phyloP scores from a whole-genome alignment of 1,140 invertebrate species.

The Achroia grisella region DNA sequence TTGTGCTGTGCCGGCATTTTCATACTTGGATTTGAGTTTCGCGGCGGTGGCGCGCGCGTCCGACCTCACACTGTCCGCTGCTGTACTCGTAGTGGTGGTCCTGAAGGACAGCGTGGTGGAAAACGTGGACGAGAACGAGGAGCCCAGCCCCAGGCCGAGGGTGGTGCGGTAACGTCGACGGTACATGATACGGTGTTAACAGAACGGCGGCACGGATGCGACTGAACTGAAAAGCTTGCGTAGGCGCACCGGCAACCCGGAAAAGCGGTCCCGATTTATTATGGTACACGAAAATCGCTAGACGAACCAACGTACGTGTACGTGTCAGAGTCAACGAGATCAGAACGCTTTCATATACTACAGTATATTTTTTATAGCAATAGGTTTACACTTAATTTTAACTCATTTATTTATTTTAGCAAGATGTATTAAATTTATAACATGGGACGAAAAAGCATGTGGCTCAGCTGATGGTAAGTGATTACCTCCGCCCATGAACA shows the following conservation, averaged over 20 bases:
- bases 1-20: constrained; percentile 62
- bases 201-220: constrained; percentile 18
- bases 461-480: too few relatives aligned
- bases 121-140: constrained; percentile 53
- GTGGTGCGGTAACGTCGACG: constrained; percentile 63
- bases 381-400: too few relatives aligned
- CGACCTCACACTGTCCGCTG: constrained; percentile 52
- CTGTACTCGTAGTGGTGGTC: constrained; percentile 22
- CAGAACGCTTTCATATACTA: too few relatives aligned
- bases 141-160: constrained; percentile 52
- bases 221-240: constrained; percentile 41
- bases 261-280: constrained; percentile 53
- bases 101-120: constrained; percentile 58
- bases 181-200: constrained; percentile 42
- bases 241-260: constrained; percentile 47
- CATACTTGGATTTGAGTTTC: constrained; percentile 65
- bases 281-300: constrained; percentile 34
- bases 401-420: too few relatives aligned
- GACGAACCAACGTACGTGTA: constrained; percentile 22
- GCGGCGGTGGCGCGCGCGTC: constrained; percentile 61
- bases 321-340: too few relatives aligned
- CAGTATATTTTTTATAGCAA: too few relatives aligned
- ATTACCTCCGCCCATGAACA: too few relatives aligned
- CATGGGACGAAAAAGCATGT: too few relatives aligned
- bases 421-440: too few relatives aligned